phyloP scores from a whole-genome alignment of 2,113 vertebrate genomes.

The Guaruba guarouba region DNA sequence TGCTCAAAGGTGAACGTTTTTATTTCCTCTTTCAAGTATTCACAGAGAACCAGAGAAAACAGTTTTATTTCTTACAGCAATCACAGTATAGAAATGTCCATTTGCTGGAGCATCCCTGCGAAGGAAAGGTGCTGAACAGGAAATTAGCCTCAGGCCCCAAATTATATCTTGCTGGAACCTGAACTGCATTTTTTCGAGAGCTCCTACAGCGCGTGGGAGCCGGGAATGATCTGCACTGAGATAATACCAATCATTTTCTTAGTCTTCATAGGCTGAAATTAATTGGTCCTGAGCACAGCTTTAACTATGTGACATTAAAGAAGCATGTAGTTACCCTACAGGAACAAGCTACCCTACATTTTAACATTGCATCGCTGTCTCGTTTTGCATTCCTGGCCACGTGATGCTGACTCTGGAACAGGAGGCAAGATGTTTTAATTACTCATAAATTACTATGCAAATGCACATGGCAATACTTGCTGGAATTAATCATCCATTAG shows the following conservation, averaged over 20 bases:
- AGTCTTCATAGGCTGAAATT: neutral
- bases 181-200: neutral
- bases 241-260: constrained; percentile 11
- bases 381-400: neutral
- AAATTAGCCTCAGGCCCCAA: neutral
- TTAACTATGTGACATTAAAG: neutral
- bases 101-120: neutral
- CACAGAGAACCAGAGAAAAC: neutral
- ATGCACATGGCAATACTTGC: neutral
- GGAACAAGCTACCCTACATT: neutral
- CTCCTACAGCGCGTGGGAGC: neutral
- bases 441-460: constrained; percentile 14
- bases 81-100: neutral
- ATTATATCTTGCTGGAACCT: neutral
- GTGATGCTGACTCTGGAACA: neutral
- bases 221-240: neutral
- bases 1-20: neutral
- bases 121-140: neutral
- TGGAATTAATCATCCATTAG: constrained; percentile 18
- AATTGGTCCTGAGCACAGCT: neutral
- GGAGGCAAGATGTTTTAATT: constrained; percentile 23
- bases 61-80: neutral
- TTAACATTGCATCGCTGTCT: neutral
- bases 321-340: neutral
- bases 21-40: neutral